These are phyloP conservation scores for Nebria salina DNA, from an alignment of 2,888 invertebrate species.

Conservation along the genomic window DNA sequence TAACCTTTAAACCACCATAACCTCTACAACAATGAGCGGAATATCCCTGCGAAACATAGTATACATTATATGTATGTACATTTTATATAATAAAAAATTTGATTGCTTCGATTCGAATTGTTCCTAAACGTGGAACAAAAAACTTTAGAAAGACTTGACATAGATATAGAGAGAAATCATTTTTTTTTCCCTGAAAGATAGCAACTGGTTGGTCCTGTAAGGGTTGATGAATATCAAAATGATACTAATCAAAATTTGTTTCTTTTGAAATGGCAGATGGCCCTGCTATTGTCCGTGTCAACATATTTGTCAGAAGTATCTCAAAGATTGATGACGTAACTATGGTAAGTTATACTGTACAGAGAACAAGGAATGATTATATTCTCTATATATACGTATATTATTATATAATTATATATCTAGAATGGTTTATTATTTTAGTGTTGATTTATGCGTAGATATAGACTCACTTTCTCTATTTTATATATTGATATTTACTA, in stretches of 20 bases:
- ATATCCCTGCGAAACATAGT: background rate
- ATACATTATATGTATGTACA: background rate
- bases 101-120: background rate
- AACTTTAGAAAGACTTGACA: background rate
- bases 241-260: constrained; percentile 50
- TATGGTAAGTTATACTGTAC: constrained; percentile 85
- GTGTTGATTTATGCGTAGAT: constrained; percentile 42
- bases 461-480: constrained; percentile 44
- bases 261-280: constrained; percentile 75
- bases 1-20: constrained; percentile 1
- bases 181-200: constrained; percentile 17
- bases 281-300: constrained; percentile 95
- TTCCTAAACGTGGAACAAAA: background rate
- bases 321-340: constrained; percentile 99
- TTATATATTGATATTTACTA: constrained; percentile 34
- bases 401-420: constrained; percentile 5
- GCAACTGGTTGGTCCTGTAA: constrained; percentile 47
- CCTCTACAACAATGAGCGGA: background rate
- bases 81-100: too few relatives aligned
- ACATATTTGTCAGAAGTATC: constrained; percentile 99
- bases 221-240: constrained; percentile 31
- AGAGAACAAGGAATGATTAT: constrained; percentile 46
- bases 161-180: background rate
- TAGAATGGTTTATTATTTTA: constrained; percentile 45
- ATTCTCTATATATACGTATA: constrained; percentile 14